These are phyloP conservation scores for Bolborhynchus lineola DNA, from an alignment of 2,113 vertebrate genomes.

Conservation along the genomic window DNA sequence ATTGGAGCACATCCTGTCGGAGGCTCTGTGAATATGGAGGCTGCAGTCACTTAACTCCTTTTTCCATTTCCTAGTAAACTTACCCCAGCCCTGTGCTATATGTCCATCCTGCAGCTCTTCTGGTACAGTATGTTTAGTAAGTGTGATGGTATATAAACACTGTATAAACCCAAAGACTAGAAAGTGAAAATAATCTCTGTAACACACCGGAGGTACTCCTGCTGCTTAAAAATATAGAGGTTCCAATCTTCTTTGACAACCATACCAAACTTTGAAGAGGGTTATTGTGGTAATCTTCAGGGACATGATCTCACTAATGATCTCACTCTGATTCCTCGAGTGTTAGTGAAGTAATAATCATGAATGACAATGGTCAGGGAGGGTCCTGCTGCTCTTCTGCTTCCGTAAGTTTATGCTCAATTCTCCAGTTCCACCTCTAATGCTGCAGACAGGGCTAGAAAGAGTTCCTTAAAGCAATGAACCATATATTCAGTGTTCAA, in stretches of 20 bases:
- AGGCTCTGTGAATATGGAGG: not conserved
- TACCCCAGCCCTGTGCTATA: not conserved
- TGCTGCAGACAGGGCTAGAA: not conserved
- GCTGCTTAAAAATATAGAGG: not conserved
- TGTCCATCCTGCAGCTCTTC: not conserved
- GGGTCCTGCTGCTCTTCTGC: not conserved
- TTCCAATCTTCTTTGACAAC: not conserved
- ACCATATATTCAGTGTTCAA: not conserved
- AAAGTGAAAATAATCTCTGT: not conserved
- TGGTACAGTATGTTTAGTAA: not conserved
- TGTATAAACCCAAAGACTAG: not conserved
- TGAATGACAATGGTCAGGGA: not conserved
- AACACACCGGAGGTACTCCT: not conserved
- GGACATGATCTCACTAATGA: not conserved
- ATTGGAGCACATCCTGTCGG: not conserved
- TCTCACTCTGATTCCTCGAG: not conserved
- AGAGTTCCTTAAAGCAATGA: not conserved
- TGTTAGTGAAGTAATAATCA: not conserved
- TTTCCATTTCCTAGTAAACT: not conserved
- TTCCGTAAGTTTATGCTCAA: not conserved
- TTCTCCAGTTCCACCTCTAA: not conserved
- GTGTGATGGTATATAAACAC: not conserved
- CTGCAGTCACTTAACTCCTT: not conserved
- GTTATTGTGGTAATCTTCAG: not conserved
- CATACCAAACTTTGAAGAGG: not conserved